phyloP scores from a whole-genome alignment of 2,797 vertebrate species.

The Poliocrania exsul region DNA sequence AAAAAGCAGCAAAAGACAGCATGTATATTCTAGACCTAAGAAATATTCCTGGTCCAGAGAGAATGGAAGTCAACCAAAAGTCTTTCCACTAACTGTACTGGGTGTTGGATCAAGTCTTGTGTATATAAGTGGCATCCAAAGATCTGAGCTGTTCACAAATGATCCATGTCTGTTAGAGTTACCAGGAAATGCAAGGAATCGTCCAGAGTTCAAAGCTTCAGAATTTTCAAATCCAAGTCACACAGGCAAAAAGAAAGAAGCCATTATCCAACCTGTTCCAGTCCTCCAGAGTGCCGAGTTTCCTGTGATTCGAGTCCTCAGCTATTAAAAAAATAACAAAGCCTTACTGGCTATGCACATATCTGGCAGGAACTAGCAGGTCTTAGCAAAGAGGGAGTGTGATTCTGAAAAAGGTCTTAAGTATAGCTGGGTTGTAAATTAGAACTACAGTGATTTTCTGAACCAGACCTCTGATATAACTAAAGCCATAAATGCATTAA shows the following conservation, averaged over 20 bases:
- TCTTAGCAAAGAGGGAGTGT: background rate
- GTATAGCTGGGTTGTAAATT: background rate
- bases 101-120: conserved; percentile 41
- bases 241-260: conserved; percentile 7
- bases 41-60: background rate
- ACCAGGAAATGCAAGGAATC: conserved; percentile 21
- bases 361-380: background rate
- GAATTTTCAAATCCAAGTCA: conserved; percentile 30
- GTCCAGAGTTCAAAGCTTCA: conserved; percentile 26
- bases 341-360: background rate
- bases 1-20: conserved; percentile 30
- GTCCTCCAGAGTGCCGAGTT: background rate
- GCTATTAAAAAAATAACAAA: background rate
- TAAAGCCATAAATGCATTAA: background rate
- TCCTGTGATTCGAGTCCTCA: background rate
- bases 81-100: conserved; percentile 38
- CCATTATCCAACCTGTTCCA: conserved; percentile 3
- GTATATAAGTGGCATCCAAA: conserved; percentile 31
- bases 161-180: conserved; percentile 12
- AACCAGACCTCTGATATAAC: background rate
- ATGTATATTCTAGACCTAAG: conserved; percentile 22
- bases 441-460: background rate
- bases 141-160: conserved; percentile 43
- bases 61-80: conserved; percentile 52
- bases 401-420: background rate